Conservation (phyloP, 1,140 invertebrate species). For the Drosophila varians region DNA sequence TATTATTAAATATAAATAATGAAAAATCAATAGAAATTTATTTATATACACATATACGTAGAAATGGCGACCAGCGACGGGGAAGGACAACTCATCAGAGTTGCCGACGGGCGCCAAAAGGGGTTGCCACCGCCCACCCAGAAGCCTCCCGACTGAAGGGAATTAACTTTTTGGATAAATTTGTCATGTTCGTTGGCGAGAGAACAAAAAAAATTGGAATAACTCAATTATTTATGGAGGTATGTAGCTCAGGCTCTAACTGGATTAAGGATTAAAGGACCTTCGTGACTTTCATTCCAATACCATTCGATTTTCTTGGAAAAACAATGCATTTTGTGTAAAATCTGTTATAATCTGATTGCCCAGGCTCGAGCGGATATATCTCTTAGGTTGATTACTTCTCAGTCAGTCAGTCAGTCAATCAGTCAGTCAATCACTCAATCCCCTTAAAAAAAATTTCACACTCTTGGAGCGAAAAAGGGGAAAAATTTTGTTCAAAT, state of each 20-base stretch:
- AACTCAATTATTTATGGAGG: constrained; percentile 46
- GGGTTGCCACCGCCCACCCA: constrained; percentile 12
- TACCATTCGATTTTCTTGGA: too few relatives aligned
- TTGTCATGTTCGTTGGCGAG: constrained; percentile 48
- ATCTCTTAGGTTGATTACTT: constrained; percentile 40
- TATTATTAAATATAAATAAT: constrained; percentile 65
- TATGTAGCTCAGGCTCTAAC: constrained; percentile 19
- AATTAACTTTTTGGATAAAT: constrained; percentile 59
- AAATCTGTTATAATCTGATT: constrained; percentile 26
- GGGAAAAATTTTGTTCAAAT: constrained; percentile 23
- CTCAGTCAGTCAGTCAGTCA: background rate
- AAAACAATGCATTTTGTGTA: constrained; percentile 3
- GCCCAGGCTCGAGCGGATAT: constrained; percentile 1
- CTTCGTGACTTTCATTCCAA: constrained; percentile 9
- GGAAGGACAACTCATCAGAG: constrained; percentile 42
- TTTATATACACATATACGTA: constrained; percentile 57
- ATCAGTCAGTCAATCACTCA: background rate
- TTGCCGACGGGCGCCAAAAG: constrained; percentile 27
- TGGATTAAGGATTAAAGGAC: constrained; percentile 9
- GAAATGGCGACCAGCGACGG: constrained; percentile 33
- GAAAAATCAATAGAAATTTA: constrained; percentile 64
- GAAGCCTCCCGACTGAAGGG: constrained; percentile 7
- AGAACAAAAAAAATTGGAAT: constrained; percentile 18
- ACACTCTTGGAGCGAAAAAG: background rate
- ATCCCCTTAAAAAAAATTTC: constrained; percentile 6